Base-by-base conservation (phyloP, 1,140 invertebrate species). In the Cherax destructor region DNA sequence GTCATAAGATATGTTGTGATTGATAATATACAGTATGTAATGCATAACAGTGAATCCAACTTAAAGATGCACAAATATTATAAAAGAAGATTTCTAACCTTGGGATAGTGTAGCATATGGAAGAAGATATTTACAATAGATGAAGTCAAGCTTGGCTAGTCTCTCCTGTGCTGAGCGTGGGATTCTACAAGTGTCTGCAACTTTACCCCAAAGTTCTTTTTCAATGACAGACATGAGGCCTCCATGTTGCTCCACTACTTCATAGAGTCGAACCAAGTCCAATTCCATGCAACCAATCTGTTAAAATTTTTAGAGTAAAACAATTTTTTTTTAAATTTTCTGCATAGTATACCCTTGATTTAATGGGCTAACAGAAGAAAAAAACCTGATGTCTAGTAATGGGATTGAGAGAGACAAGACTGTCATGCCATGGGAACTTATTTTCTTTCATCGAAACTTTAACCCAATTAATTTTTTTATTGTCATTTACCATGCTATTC, bases 101-200 rank as follows among this genome's bases (percentile, higher is more conserved):
- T 96, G 95, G 1, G 97, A 97, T 9, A 99, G 94, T 0, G 97
- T 98, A 93, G 98, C 97, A 94, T 98, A 99, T 0, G 98, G 98
- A 86, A 99, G 94, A 52, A 99, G 95, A 95, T 98, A 99, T 96
- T 98, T 98, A 94, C 98, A 98, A 94, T 99, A 99, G 88, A 98
- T 97, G 93, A 98, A 97, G 94, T 99, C 98, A 11, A 99, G 94
- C 94, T 98, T 98, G 3, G 97, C 97, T 7, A 97, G 96, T 50
- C 97, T 95, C 94, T 98, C 97, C 93, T 98, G 97, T 0, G 97
- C 96, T 52, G 96, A 96, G 95, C 97, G 97, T 0, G 97, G 97
- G 93, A 98, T 97, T 93, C 97, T 97, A 96, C 99, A 97, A 7
- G 96, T 95, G 93, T 99, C 98, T 0, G 98, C 98, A 18, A 99